Evolutionary conservation across 2,888 invertebrate genomes (phyloP), one percentile per base, ranked within the genome.

Genomic region (Lasiommata megera): DNA sequence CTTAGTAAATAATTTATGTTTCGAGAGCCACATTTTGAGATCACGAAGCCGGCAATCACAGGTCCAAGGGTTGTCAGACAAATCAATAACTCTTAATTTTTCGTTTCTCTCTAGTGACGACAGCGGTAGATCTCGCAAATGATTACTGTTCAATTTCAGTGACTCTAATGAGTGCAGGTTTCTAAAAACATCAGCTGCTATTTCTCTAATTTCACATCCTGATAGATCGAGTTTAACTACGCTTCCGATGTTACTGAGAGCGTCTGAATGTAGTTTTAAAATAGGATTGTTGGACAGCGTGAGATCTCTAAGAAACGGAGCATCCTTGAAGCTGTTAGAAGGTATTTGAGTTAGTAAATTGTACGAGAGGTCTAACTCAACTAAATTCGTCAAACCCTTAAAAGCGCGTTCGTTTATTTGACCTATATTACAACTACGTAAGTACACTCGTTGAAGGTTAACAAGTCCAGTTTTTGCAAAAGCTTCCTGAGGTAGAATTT

Each of bases 1-100:
- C 6, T 96, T 94, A 53, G 96, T 94, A n/a, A 94, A 92, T 68
- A 94, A 93, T 75, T 96, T 96, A 67, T 94, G 93, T 71, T 94
- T 93, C 51, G 94, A 93, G 63, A 97, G 85, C 97, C 97, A 97
- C 69, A 95, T 91, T 77, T 96, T 96, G 59, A 96, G 93, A 59
- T 95, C 94, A 50, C 97, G 92, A 58, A 97, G 80, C 18, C 96
- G 94, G 74, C 97, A 97, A 76, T 97, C 97, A 76, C 97, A 97
- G 62, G 94, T 93, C 97, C 97, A 97, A 0, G 96, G 96, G 82
- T 97, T 97, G 66, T 96, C 96, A 65, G 97, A 96, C 65, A 97
- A 85, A 75, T 96, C 96, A 62, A 97, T 94, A 40, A 95, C 95
- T 76, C 95, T 94, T 50, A 97, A 90, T 58, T 94, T 94, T 67